Conservation (phyloP, 2,113 vertebrate species). For the Thalassoma bifasciatum region DNA sequence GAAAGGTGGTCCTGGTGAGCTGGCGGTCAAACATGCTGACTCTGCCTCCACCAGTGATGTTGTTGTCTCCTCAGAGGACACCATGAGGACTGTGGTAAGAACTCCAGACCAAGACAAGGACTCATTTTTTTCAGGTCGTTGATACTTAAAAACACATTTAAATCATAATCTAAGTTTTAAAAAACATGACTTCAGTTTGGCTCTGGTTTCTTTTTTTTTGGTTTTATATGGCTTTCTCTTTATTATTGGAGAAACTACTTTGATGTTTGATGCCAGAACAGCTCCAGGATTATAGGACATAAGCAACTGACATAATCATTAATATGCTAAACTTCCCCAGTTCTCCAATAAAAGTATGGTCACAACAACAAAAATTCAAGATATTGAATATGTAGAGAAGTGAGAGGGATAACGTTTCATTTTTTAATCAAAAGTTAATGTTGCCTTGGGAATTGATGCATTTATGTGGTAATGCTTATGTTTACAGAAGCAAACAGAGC, state of each 20-base stretch:
- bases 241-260: background rate
- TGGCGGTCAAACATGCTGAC: constrained; percentile 55
- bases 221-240: background rate
- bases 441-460: too few relatives aligned
- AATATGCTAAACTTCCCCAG: background rate
- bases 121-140: too few relatives aligned
- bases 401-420: background rate
- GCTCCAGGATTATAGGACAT: too few relatives aligned
- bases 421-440: background rate
- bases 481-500: constrained; percentile 41
- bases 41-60: constrained; percentile 57
- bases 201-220: background rate
- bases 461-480: constrained; percentile 6
- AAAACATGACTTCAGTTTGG: background rate
- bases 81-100: constrained; percentile 47
- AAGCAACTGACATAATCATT: background rate
- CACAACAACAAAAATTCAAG: background rate
- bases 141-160: too few relatives aligned
- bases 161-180: too few relatives aligned
- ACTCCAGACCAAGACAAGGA: background rate
- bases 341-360: background rate
- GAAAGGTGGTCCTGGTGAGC: constrained; percentile 62
- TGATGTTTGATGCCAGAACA: background rate
- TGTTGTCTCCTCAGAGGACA: constrained; percentile 31
- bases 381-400: too few relatives aligned